These are phyloP conservation scores for Pelobates cultripes DNA, from an alignment of 2,797 vertebrate species.

Conservation along the genomic window DNA sequence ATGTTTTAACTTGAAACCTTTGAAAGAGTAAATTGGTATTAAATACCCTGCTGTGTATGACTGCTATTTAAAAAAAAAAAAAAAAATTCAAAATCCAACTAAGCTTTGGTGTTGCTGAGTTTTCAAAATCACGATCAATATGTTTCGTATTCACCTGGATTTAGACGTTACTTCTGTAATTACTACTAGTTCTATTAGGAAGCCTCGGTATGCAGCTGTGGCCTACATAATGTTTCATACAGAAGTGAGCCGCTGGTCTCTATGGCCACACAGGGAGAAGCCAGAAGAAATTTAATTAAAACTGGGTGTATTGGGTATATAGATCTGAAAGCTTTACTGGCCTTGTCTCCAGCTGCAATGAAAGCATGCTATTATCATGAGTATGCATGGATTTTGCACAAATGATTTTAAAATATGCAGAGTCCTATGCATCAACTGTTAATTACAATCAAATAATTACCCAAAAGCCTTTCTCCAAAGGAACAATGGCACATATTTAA, in stretches of 20 bases:
- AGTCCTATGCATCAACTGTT: background rate
- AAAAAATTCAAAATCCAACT: background rate
- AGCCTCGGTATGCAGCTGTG: conserved; percentile 29
- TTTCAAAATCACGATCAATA: conserved; percentile 3
- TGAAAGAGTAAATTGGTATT: no score
- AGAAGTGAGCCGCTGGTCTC: conserved; percentile 13
- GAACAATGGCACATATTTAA: background rate
- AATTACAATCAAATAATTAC: conserved; percentile 6
- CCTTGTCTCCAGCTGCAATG: conserved; percentile 3
- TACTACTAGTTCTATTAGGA: conserved; percentile 28
- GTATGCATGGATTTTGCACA: background rate
- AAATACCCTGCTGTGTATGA: no score
- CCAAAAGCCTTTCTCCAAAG: background rate
- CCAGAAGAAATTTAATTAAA: conserved; percentile 38
- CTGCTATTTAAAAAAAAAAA: no score
- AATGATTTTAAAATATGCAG: conserved; percentile 13
- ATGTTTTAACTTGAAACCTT: no score
- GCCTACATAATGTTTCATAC: conserved; percentile 40
- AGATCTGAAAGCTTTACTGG: conserved; percentile 22
- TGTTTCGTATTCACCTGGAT: conserved; percentile 16
- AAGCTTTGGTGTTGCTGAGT: background rate
- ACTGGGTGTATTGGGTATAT: conserved; percentile 12
- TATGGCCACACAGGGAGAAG: conserved; percentile 29
- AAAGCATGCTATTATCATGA: conserved; percentile 6
- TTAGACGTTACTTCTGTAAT: conserved; percentile 42